These are phyloP conservation scores for Lethenteron camtschaticum DNA, from an alignment of 2,113 vertebrate genomes.

Conservation along the genomic window DNA sequence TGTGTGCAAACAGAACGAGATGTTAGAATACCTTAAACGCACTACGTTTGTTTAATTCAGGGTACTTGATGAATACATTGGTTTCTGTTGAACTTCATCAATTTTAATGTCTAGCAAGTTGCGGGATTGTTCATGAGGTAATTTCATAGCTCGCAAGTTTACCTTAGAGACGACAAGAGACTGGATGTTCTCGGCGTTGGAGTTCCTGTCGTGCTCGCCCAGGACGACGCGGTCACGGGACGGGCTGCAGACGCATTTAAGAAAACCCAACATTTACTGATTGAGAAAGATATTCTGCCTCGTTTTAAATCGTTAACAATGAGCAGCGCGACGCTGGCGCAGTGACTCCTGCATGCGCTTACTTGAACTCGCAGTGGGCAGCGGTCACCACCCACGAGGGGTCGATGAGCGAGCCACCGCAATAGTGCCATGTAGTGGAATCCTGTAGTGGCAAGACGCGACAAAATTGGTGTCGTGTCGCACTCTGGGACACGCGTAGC, in stretches of 20 bases:
- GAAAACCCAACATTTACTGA: neutral
- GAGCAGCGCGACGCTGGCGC: neutral
- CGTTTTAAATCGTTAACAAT: neutral
- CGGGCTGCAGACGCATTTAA: no score
- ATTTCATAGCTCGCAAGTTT: neutral
- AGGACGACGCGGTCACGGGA: neutral
- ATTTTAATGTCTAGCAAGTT: neutral
- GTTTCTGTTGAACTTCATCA: neutral
- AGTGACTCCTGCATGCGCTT: neutral
- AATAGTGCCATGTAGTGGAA: neutral
- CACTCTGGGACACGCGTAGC: no score
- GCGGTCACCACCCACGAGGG: constrained; percentile 6
- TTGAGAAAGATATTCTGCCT: neutral
- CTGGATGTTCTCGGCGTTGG: neutral
- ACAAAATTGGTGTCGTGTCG: no score
- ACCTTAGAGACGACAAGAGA: neutral
- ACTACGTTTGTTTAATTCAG: neutral
- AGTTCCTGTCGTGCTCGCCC: neutral
- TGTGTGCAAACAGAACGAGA: neutral
- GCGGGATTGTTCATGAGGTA: neutral
- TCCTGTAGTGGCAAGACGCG: constrained; percentile 1
- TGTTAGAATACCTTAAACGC: neutral
- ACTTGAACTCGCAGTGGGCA: constrained; percentile 2
- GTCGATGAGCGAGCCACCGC: constrained; percentile 6
- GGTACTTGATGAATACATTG: neutral